Percentiles rank a stretch among this genome's conserved stretches.
Evolutionary conservation across 2,113 vertebrate species (phyloP).

Genomic region (Natator depressus): DNA sequence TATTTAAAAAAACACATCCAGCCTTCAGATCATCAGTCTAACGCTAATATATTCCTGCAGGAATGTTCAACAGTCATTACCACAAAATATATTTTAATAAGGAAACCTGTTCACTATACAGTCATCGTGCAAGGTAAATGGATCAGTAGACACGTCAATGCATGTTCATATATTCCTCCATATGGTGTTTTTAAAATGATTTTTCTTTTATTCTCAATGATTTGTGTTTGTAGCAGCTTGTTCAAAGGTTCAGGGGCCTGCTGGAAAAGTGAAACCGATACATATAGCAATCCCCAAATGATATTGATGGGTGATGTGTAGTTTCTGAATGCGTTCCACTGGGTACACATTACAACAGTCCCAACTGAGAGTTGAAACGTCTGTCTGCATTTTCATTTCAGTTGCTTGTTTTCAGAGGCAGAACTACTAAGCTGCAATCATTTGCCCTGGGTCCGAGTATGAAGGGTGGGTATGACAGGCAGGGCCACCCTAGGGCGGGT

Average conservation of each 20-base stretch:
- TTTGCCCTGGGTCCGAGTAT: background rate
- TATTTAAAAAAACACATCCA: background rate
- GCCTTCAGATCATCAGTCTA: background rate
- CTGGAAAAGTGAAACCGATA: background rate
- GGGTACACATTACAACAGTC: background rate
- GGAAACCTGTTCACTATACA: background rate
- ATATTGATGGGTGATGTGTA: background rate
- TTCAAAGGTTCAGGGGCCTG: background rate
- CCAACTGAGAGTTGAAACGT: background rate
- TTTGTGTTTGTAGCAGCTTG: background rate
- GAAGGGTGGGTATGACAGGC: background rate
- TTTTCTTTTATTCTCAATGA: background rate
- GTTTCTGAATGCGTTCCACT: background rate
- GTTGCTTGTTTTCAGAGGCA: background rate
- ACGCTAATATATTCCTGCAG: background rate
- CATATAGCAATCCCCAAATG: background rate
- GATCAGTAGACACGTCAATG: background rate
- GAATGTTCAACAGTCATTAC: background rate
- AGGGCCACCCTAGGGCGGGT: background rate
- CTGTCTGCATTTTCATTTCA: background rate
- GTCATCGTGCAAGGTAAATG: background rate
- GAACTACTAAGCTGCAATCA: background rate
- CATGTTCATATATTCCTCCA: background rate
- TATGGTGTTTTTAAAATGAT: background rate
- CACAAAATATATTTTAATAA: background rate